Evolutionary conservation across 2,888 invertebrate genomes (phyloP).

Genomic region (Heliconius hortense): DNA sequence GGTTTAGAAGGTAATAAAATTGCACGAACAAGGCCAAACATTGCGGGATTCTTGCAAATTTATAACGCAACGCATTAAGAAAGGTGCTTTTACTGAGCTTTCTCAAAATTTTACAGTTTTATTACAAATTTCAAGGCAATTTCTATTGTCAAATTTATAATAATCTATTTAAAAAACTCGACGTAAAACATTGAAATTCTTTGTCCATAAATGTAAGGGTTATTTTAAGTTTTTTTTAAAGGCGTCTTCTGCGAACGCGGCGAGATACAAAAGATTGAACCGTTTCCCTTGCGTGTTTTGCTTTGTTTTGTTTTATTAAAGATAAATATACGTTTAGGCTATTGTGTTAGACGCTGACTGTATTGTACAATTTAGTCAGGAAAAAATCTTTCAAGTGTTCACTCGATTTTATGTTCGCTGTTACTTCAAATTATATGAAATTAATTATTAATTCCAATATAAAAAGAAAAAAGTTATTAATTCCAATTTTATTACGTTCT

Average conservation of each 20-base stretch:
- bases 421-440: constrained; percentile 5
- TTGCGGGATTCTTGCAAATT: constrained; percentile 69
- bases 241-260: constrained; percentile 76
- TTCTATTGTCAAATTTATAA: constrained; percentile 56
- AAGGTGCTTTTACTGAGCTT: constrained; percentile 49
- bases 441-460: no score
- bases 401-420: constrained; percentile 51
- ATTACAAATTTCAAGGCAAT: constrained; percentile 42
- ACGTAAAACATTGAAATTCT: constrained; percentile 55
- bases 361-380: constrained; percentile 73
- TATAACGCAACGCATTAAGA: constrained; percentile 51
- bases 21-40: constrained; percentile 74
- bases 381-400: constrained; percentile 75
- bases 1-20: constrained; percentile 78
- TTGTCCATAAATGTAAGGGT: constrained; percentile 71
- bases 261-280: constrained; percentile 66
- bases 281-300: constrained; percentile 68
- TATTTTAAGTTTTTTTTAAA: constrained; percentile 62
- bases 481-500: not conserved
- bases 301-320: constrained; percentile 77
- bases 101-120: constrained; percentile 46
- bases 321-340: constrained; percentile 78
- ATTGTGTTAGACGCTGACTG: constrained; percentile 71
- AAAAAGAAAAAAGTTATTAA: not conserved
- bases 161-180: constrained; percentile 65